Conservation (phyloP, 2,113 vertebrate species). For the Cnemophilus loriae region DNA sequence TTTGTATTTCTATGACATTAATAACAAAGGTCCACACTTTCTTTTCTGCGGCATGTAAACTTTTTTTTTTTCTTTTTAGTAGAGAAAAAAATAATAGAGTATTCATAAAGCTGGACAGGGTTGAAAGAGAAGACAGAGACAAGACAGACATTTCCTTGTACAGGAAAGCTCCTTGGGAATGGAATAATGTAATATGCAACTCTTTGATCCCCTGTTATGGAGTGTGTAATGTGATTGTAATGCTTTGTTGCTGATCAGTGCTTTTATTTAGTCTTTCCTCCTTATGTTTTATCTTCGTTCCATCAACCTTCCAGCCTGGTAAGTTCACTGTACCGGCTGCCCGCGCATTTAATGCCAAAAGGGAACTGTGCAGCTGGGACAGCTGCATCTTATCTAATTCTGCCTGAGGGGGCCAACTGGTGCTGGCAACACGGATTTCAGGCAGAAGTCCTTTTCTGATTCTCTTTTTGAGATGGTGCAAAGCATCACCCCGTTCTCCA, state of each 20-base stretch:
- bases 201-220: background rate
- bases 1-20: conserved; percentile 85
- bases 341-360: conserved; percentile 38
- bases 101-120: background rate
- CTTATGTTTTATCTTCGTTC: background rate
- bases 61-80: background rate
- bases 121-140: background rate
- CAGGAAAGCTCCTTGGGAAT: background rate
- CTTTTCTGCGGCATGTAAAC: conserved; percentile 71
- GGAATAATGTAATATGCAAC: background rate
- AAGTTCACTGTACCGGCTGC: background rate
- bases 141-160: background rate
- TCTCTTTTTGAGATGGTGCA: background rate
- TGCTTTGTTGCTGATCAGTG: background rate
- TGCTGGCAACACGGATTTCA: conserved; percentile 20
- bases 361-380: conserved; percentile 18
- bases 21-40: conserved; percentile 74
- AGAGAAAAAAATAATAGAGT: background rate
- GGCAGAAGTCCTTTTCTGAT: background rate
- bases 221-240: background rate
- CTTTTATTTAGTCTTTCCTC: background rate
- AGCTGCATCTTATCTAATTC: conserved; percentile 55
- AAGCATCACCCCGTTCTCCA: background rate
- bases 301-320: background rate
- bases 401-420: conserved; percentile 46